These are phyloP conservation scores for Hedya salicella DNA, from an alignment of 2,888 invertebrate genomes.

Conservation along the genomic window DNA sequence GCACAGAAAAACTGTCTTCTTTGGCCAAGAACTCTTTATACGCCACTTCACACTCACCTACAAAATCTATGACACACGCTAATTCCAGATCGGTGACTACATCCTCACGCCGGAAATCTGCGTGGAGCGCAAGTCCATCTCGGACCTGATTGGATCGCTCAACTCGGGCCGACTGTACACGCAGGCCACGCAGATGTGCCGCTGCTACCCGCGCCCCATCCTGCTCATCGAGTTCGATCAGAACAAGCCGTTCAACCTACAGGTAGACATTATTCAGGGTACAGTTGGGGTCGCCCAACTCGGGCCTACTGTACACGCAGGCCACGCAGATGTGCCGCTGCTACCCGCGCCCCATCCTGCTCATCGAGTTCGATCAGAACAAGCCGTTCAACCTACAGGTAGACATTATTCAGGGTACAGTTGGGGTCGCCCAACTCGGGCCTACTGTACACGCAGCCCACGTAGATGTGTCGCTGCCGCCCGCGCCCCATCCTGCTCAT, in stretches of 20 bases:
- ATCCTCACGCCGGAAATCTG: conserved; percentile 98
- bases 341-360: conserved; percentile 94
- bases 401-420: conserved; percentile 63
- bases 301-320: conserved; percentile 97
- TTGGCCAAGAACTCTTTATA: no score
- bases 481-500: conserved; percentile 95
- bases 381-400: conserved; percentile 96
- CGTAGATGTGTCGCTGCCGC: conserved; percentile 96
- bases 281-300: conserved; percentile 97
- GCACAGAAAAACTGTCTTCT: no score
- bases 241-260: conserved; percentile 95
- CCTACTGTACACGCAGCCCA: conserved; percentile 97
- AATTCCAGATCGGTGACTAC: conserved; percentile 96
- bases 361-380: conserved; percentile 98
- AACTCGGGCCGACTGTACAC: conserved; percentile 97
- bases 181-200: conserved; percentile 97
- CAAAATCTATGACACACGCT: no score
- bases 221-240: conserved; percentile 98
- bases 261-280: no score
- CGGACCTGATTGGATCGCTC: conserved; percentile 97
- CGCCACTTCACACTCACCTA: no score
- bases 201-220: conserved; percentile 94
- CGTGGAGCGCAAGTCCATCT: conserved; percentile 98
- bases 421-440: conserved; percentile 98
- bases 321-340: conserved; percentile 96